phyloP scores from a whole-genome alignment of 2,888 invertebrate genomes.

The Ochlodes sylvanus region DNA sequence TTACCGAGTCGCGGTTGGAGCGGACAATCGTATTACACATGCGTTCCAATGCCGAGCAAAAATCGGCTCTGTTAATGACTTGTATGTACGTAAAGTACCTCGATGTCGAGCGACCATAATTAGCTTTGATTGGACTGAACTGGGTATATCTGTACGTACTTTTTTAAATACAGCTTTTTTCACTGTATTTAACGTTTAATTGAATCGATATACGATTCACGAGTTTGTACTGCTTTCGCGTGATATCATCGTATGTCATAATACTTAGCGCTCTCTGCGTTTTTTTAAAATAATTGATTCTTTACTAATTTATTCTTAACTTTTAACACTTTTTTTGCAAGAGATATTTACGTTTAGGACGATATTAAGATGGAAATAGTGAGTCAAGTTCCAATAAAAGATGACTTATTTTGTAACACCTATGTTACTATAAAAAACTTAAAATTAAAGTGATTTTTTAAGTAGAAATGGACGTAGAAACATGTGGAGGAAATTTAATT shows the following conservation, averaged over 20 bases:
- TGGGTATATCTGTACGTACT: slow-evolving; percentile 26
- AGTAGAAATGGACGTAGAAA: too few species aligned
- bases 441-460: too few species aligned
- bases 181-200: slow-evolving; percentile 32
- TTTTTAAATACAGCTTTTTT: slow-evolving; percentile 29
- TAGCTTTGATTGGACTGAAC: slow-evolving; percentile 36
- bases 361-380: too few species aligned
- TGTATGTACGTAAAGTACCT: slow-evolving; percentile 36
- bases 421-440: too few species aligned
- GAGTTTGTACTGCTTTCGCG: slow-evolving; percentile 5
- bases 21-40: slow-evolving; percentile 47
- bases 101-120: slow-evolving; percentile 34
- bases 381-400: too few species aligned
- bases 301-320: background rate
- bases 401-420: too few species aligned
- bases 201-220: slow-evolving; percentile 27
- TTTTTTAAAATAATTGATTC: too few species aligned
- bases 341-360: too few species aligned
- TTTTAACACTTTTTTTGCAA: too few species aligned
- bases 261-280: background rate
- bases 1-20: slow-evolving; percentile 51
- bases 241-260: slow-evolving; percentile 23
- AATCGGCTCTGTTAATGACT: slow-evolving; percentile 35
- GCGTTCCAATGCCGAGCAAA: slow-evolving; percentile 40
- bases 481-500: too few species aligned